Percentiles rank a stretch among this genome's conserved stretches.
Conservation (phyloP, 1,140 invertebrate genomes). For the Cepaea nemoralis region DNA sequence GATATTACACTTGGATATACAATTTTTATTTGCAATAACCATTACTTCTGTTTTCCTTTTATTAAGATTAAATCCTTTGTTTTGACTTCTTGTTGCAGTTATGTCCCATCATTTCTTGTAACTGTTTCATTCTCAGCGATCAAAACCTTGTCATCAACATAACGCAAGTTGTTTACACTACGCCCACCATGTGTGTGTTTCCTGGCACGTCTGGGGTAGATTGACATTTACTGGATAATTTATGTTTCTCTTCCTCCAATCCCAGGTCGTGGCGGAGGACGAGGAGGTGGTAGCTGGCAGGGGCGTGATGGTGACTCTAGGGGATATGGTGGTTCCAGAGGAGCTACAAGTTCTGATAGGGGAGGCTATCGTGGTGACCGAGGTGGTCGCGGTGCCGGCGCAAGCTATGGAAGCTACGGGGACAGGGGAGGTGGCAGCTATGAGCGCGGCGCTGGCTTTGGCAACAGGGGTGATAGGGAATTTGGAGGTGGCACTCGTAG, state of each 20-base stretch:
- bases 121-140: no score
- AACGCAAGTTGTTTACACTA: no score
- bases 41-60: no score
- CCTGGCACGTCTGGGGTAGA: no score
- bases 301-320: slow-evolving; percentile 1
- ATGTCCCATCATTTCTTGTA: no score
- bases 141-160: no score
- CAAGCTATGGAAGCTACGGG: slow-evolving; percentile 45
- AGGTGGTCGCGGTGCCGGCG: slow-evolving; percentile 49
- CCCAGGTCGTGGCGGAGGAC: slow-evolving; percentile 4
- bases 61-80: no score
- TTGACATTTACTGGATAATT: no score
- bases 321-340: slow-evolving; percentile 5
- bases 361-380: slow-evolving; percentile 59
- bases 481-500: slow-evolving; percentile 37
- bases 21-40: no score
- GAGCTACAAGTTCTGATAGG: slow-evolving; percentile 50
- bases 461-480: slow-evolving; percentile 40
- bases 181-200: no score
- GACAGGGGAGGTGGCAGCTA: slow-evolving; percentile 36
- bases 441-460: slow-evolving; percentile 27
- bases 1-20: no score
- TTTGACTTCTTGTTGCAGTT: no score
- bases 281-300: slow-evolving; percentile 29
- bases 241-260: neutral